Evolutionary conservation across 2,797 vertebrate species (phyloP), one percentile per base, ranked within the genome.

Genomic region (Simalia tracyae): DNA sequence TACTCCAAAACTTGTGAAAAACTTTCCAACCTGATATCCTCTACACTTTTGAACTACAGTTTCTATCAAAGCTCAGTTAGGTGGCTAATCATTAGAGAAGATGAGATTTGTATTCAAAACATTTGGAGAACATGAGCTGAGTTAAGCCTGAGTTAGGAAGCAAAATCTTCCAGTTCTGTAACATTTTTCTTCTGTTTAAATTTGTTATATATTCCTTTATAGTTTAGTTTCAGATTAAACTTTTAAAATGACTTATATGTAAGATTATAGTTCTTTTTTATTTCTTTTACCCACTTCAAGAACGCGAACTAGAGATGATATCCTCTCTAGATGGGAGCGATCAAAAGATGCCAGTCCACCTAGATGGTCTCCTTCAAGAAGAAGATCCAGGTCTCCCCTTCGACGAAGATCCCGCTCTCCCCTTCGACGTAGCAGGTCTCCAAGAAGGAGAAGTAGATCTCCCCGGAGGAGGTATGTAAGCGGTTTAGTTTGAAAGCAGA

Each of bases 351-450:
- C 95, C 87, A 99, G 98, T 93, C 99, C 98, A 0, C 96, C 98
- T 85, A 97, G 97, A 11, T 98, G 98, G 98, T 98, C 98, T n/a
- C 97, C 97, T n/a, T 96, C 97, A 31, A 98, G 99, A 89, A 98
- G 99, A 90, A 84, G 98, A 87, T 99, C 99, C 88, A 98, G 99
- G 15, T 99, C 99, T 0, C 99, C 99, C 31, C 97, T 99, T 0
- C 97, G 99, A 89, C 98, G 99, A 91, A 96, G 99, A 91, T 99
- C 99, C 59, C 97, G 98, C 0, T 98, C 99, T 0, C 98, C 98
- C 0, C 98, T 98, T 89, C 98, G 99, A 42, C 98, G 98, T 0
- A 99, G 99, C 96, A 97, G 99, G 88, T 99, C 99, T 92, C 99
- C 99, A 59, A 95, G 98, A 88, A 97, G 98, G 93, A 95, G 98